Conservation (phyloP, 2,888 invertebrate genomes). For the Eucriotettix oculatus region DNA sequence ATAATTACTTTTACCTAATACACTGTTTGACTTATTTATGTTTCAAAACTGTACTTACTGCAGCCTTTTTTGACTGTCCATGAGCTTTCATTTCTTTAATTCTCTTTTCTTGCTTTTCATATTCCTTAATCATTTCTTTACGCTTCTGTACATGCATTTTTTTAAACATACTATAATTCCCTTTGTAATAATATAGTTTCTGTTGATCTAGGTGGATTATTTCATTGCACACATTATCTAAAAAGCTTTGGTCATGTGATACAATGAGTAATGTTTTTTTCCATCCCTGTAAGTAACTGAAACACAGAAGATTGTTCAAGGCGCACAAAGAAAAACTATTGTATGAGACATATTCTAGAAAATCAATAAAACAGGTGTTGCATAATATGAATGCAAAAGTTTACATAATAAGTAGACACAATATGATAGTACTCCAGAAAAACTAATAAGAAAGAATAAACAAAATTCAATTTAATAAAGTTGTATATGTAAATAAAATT, state of each 20-base stretch:
- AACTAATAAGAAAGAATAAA: neutral
- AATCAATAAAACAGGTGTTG: neutral
- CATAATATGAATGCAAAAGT: neutral
- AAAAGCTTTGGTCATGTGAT: conserved; percentile 98
- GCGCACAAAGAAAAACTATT: neutral
- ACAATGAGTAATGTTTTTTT: conserved; percentile 97
- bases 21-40: too few relatives aligned
- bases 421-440: neutral
- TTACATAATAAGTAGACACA: neutral
- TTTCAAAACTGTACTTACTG: too few relatives aligned
- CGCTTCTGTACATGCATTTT: conserved; percentile 96
- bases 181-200: conserved; percentile 91
- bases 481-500: neutral
- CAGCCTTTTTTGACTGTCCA: conserved; percentile 90
- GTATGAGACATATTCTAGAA: neutral
- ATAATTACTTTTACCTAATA: too few relatives aligned
- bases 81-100: conserved; percentile 89
- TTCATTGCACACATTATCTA: conserved; percentile 98
- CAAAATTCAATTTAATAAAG: neutral
- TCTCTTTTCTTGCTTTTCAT: conserved; percentile 93
- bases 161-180: conserved; percentile 95
- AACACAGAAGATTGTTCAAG: conserved; percentile 15
- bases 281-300: conserved; percentile 89
- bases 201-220: conserved; percentile 92
- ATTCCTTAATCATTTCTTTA: conserved; percentile 90